A percentile compares a stretch with the other conserved stretches of the same genome.
Evolutionary conservation across 2,113 vertebrate genomes (phyloP).

Genomic region (Hypanus sabinus): DNA sequence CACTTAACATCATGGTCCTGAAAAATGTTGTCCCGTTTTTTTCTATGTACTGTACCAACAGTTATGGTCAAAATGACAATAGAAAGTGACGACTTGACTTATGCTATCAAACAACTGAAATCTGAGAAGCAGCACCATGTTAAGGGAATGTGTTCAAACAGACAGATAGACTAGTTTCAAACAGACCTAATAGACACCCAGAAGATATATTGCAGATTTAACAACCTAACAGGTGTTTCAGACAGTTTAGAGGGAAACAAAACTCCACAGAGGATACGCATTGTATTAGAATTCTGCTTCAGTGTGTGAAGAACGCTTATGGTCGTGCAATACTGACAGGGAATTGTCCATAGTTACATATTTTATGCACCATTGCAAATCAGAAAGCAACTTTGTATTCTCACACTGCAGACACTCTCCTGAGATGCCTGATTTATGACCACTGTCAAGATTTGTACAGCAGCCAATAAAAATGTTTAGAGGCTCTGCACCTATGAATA

Average conservation of each 20-base stretch:
- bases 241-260: constrained; percentile 3
- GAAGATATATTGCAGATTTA: constrained; percentile 22
- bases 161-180: constrained; percentile 8
- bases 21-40: too few species aligned
- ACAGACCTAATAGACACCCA: not conserved
- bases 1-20: too few species aligned
- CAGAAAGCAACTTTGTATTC: constrained; percentile 24
- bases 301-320: constrained; percentile 30
- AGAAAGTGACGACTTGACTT: too few species aligned
- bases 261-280: not conserved
- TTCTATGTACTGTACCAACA: too few species aligned
- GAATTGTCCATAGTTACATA: constrained; percentile 26
- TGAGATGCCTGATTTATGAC: constrained; percentile 21
- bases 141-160: not conserved
- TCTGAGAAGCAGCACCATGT: not conserved
- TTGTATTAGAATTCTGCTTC: constrained; percentile 25
- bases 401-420: not conserved
- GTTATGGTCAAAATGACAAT: too few species aligned
- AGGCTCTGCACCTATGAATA: constrained; percentile 38
- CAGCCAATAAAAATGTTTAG: constrained; percentile 34
- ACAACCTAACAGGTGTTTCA: constrained; percentile 9
- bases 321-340: not conserved
- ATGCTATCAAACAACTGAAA: not conserved
- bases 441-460: constrained; percentile 29
- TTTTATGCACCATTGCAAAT: constrained; percentile 30